These are phyloP conservation scores for Triops cancriformis DNA, from an alignment of 1,140 invertebrate species.

Conservation along the genomic window DNA sequence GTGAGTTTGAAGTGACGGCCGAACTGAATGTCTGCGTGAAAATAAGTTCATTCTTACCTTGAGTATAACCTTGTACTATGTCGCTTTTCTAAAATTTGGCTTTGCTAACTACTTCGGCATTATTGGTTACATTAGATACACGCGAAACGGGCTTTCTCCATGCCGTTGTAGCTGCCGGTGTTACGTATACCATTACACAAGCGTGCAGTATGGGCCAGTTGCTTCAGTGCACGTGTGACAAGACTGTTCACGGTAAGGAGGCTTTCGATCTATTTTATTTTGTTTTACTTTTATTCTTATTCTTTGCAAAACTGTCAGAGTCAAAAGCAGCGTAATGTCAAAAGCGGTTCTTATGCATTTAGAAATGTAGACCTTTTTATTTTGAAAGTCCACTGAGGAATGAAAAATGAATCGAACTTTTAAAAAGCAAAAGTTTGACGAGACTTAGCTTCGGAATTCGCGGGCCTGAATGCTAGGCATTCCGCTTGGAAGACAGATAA, in stretches of 20 bases:
- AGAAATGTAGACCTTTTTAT: too few species aligned
- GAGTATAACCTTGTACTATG: not conserved
- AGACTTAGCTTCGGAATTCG: not conserved
- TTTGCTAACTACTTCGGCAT: not conserved
- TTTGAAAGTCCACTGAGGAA: too few species aligned
- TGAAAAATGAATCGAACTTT: too few species aligned
- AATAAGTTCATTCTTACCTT: not conserved
- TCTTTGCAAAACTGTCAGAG: too few species aligned
- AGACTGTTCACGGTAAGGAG: conserved; percentile 38
- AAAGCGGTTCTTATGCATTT: too few species aligned
- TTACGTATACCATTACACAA: conserved; percentile 77
- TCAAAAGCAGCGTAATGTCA: too few species aligned
- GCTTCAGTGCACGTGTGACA: conserved; percentile 79
- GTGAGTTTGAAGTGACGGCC: too few species aligned
- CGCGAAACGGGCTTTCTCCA: conserved; percentile 87
- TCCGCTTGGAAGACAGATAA: not conserved
- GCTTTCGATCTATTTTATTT: too few species aligned
- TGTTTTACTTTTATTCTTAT: too few species aligned
- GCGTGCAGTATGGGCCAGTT: conserved; percentile 80
- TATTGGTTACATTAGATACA: conserved; percentile 57
- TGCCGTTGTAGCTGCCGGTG: conserved; percentile 84
- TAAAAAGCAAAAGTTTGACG: too few species aligned
- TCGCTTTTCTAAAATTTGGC: not conserved
- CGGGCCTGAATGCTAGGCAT: not conserved
- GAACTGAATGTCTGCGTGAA: too few species aligned